These are phyloP conservation scores for Drepana falcataria DNA, from an alignment of 2,888 invertebrate species.

Conservation along the genomic window DNA sequence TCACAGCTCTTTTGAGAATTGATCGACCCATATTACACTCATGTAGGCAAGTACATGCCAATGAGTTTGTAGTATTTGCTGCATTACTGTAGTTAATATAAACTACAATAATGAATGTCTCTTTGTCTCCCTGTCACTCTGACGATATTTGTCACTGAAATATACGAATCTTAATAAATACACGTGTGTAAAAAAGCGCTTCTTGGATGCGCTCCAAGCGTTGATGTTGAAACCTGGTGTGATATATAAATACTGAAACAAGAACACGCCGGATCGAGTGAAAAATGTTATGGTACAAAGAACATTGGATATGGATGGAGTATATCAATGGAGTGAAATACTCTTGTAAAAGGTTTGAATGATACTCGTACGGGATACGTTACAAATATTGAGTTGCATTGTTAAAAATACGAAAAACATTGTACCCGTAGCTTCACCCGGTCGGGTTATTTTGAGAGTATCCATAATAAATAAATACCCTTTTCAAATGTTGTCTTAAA, in stretches of 20 bases:
- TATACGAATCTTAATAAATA: slow-evolving; percentile 13
- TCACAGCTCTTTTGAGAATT: too few relatives aligned
- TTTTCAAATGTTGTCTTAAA: too few relatives aligned
- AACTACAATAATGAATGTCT: not conserved
- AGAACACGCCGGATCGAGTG: slow-evolving; percentile 3
- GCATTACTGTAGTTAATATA: not conserved
- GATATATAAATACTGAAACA: slow-evolving; percentile 27
- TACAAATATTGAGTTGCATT: too few relatives aligned
- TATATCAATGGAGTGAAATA: too few relatives aligned
- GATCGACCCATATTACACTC: too few relatives aligned
- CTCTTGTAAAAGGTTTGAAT: too few relatives aligned
- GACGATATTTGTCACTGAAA: slow-evolving; percentile 9
- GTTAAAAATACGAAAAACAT: too few relatives aligned
- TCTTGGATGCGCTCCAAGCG: slow-evolving; percentile 32
- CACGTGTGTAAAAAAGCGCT: slow-evolving; percentile 28
- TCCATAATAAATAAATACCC: too few relatives aligned
- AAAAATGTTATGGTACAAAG: slow-evolving; percentile 10
- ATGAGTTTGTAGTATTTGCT: not conserved
- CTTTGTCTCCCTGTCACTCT: not conserved
- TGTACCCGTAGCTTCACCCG: too few relatives aligned
- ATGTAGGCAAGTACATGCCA: not conserved
- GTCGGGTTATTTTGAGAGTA: too few relatives aligned
- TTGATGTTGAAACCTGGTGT: slow-evolving; percentile 20
- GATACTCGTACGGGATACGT: too few relatives aligned
- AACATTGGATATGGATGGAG: not conserved